Conservation (phyloP, 1,140 invertebrate genomes). For the Conus betulinus region DNA sequence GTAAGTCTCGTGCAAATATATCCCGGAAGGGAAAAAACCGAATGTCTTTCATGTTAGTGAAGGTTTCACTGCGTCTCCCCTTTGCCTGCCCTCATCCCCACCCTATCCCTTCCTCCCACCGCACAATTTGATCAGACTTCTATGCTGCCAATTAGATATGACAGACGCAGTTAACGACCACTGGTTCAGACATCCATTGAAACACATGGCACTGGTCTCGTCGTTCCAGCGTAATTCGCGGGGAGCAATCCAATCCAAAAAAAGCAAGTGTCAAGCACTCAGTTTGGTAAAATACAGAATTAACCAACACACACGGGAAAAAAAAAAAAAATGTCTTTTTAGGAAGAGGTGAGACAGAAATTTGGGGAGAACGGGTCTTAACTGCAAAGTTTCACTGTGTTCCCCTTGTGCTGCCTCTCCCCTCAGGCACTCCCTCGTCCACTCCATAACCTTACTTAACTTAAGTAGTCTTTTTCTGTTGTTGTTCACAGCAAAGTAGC, state of each 20-base stretch:
- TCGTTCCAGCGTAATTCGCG: background rate
- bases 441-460: background rate
- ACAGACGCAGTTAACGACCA: too few relatives aligned
- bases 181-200: background rate
- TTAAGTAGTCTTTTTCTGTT: background rate
- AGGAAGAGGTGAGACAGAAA: background rate
- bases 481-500: too few relatives aligned
- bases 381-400: background rate
- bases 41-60: too few relatives aligned
- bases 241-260: background rate
- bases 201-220: background rate
- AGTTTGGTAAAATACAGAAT: too few relatives aligned
- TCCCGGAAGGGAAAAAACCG: too few relatives aligned
- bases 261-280: background rate
- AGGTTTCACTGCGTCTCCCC: too few relatives aligned
- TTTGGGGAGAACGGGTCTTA: background rate
- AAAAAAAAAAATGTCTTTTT: background rate
- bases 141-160: too few relatives aligned
- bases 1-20: too few relatives aligned
- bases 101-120: too few relatives aligned
- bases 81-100: too few relatives aligned
- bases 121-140: too few relatives aligned
- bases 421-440: too few relatives aligned
- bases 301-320: background rate
- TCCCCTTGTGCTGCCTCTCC: background rate